Evolutionary conservation across 2,888 invertebrate genomes (phyloP), one percentile per base, ranked within the genome.

Genomic region (Abrostola triplasia): DNA sequence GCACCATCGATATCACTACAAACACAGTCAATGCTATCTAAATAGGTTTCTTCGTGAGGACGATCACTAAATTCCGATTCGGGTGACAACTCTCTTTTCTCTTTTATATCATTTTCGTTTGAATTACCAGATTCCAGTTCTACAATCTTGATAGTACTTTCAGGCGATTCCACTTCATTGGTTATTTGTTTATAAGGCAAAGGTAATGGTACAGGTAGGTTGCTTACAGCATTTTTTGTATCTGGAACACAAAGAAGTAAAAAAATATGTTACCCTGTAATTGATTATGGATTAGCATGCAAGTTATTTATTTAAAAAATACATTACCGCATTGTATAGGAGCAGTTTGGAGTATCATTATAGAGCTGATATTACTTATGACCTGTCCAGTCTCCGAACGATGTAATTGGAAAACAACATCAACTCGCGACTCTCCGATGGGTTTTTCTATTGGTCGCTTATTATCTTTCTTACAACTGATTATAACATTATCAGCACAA

Each of bases 381-480:
- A 91, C 84, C 12, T 89, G 85, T 5, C 89, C 89, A 1, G 89
- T 83, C 35, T 85, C 80, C 13, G 90, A 90, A 12, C 86, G 84
- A 67, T 90, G 79, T 44, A 93, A 73, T 63, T 90, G 82, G 9
- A 94, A 79, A 5, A 92, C 84, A 1, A 92, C 87, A 62, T 92
- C 90, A 0, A 93, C 81, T 6, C 87, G 79, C 0, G 90, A 83
- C n/a, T 85, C 76, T 36, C 81, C 63, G 24, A 73, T 67, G 11
- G 70, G 57, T 38, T 77, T 66, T 36, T 77, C 65, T 12, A 51
- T 40, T 4, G 56, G 6, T 12, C 71, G 58, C 11, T 76, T 71
- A 4, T 76, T 71, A 4, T 83, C 82, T 67, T 80, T 88, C 65
- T 89, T 88, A 61, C 91, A 91, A 61, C 86, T 86, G 44, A 92